Evolutionary conservation across 2,888 invertebrate genomes (phyloP).

Genomic region (Cheilosia urbana): DNA sequence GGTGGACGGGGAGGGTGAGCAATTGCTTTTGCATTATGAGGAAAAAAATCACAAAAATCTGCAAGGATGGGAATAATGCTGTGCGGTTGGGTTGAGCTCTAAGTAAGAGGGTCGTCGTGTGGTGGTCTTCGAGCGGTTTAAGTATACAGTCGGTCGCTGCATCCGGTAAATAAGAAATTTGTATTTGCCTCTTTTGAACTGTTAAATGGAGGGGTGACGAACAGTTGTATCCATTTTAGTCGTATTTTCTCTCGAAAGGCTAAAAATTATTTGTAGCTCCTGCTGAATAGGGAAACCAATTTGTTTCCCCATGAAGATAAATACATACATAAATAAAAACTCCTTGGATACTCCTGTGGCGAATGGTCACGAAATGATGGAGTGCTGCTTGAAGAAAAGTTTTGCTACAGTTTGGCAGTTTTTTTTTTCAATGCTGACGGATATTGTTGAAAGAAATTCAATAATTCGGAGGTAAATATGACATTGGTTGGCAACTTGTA

Average conservation of each 20-base stretch:
- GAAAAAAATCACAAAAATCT: conserved; percentile 28
- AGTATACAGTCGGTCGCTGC: background rate
- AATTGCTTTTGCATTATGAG: conserved; percentile 38
- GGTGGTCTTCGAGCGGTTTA: background rate
- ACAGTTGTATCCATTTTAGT: conserved; percentile 27
- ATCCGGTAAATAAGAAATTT: conserved; percentile 46
- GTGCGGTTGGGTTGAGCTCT: conserved; percentile 20
- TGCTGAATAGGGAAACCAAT: conserved; percentile 17
- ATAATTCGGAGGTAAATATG: too few relatives aligned
- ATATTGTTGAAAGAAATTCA: too few relatives aligned
- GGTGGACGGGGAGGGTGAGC: background rate
- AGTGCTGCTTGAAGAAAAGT: background rate
- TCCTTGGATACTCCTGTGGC: background rate
- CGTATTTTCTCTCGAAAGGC: background rate
- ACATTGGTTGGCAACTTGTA: too few relatives aligned
- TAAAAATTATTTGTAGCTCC: conserved; percentile 28
- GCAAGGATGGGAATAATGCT: conserved; percentile 29
- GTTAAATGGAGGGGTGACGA: conserved; percentile 43
- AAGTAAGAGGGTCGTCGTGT: conserved; percentile 12
- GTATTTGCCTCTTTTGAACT: conserved; percentile 17
- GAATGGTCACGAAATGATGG: background rate
- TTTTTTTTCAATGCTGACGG: too few relatives aligned
- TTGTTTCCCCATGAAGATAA: background rate
- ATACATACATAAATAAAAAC: background rate
- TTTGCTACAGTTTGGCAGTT: too few relatives aligned